These are phyloP conservation scores for Phalacrocorax aristotelis DNA, from an alignment of 2,113 vertebrate genomes.

Conservation along the genomic window DNA sequence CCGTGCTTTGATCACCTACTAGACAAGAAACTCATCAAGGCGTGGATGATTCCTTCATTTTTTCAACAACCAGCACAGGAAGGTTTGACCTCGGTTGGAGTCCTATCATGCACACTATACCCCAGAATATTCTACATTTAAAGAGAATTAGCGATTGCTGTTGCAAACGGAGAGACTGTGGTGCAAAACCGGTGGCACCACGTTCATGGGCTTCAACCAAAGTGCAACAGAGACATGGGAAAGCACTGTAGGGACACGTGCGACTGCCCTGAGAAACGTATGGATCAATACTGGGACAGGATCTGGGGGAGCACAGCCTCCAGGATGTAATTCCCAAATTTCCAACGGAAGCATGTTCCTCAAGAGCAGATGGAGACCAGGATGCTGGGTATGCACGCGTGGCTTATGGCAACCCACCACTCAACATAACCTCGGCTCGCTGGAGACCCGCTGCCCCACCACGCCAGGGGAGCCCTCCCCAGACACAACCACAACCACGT, in stretches of 20 bases:
- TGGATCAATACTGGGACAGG: rapidly evolving
- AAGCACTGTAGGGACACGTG: rapidly evolving
- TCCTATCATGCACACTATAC: rapidly evolving
- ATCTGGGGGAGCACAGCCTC: neutral
- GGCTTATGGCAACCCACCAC: neutral
- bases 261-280: rapidly evolving
- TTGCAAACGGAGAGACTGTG: neutral
- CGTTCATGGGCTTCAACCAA: neutral
- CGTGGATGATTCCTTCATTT: neutral
- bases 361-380: neutral
- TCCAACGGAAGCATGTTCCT: rapidly evolving
- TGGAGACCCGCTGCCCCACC: rapidly evolving
- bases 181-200: neutral
- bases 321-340: neutral
- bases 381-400: rapidly evolving
- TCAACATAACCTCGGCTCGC: neutral
- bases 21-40: neutral
- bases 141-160: neutral
- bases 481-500: neutral
- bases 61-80: neutral
- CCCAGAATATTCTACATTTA: neutral
- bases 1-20: neutral
- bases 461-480: neutral
- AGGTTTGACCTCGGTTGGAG: neutral
- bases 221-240: neutral